Evolutionary conservation across 1,140 invertebrate genomes (phyloP).

Genomic region (Trichoplusia ni): DNA sequence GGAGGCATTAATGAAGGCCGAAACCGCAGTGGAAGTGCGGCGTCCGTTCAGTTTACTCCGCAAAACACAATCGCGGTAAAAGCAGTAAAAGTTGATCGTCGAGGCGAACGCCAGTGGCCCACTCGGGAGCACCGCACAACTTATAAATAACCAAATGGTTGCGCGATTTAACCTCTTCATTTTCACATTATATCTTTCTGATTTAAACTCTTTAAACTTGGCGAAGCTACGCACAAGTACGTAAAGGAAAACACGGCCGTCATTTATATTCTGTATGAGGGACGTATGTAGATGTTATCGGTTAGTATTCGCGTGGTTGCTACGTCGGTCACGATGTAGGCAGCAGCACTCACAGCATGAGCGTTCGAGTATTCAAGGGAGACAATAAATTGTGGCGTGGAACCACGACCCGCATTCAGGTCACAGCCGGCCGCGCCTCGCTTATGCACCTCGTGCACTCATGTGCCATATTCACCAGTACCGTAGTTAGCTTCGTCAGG

Average conservation of each 20-base stretch:
- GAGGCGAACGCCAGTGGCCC: neutral
- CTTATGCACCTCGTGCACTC: slow-evolving; percentile 28
- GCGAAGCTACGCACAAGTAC: neutral
- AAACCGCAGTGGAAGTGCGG: slow-evolving; percentile 56
- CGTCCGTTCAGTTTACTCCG: slow-evolving; percentile 54
- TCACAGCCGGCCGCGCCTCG: slow-evolving; percentile 43
- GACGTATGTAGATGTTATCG: slow-evolving; percentile 15
- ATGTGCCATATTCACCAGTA: slow-evolving; percentile 14
- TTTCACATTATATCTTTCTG: slow-evolving; percentile 5
- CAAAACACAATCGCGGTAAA: slow-evolving; percentile 58
- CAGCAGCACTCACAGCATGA: slow-evolving; percentile 37
- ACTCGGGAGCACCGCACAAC: neutral
- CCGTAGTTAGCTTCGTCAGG: neutral
- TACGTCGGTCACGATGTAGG: slow-evolving; percentile 43
- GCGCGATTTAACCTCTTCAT: slow-evolving; percentile 12
- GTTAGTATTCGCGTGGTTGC: slow-evolving; percentile 38
- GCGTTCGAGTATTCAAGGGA: slow-evolving; percentile 42
- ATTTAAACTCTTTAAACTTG: slow-evolving; percentile 5
- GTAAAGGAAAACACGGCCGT: slow-evolving; percentile 2
- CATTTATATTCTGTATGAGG: neutral
- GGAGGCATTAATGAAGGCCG: slow-evolving; percentile 68
- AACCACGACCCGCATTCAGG: slow-evolving; percentile 62
- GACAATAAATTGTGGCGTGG: slow-evolving; percentile 65
- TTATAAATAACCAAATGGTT: slow-evolving; percentile 16
- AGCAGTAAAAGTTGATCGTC: slow-evolving; percentile 56